A percentile compares a stretch with the other conserved stretches of the same genome.
These are phyloP conservation scores for Euclidia mi DNA, from an alignment of 2,888 invertebrate species.

Conservation along the genomic window DNA sequence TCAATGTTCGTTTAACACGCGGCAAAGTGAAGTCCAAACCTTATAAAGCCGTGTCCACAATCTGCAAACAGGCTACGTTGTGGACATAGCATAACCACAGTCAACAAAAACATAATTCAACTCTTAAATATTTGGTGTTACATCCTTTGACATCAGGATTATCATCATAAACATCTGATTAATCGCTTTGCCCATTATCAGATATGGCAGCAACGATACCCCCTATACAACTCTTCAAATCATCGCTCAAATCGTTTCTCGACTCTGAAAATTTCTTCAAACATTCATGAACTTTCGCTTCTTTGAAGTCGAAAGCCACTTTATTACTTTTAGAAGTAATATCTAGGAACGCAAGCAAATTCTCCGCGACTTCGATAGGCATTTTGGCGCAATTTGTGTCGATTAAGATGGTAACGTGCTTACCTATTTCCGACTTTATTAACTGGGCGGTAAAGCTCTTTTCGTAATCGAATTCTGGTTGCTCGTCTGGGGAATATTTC, in stretches of 20 bases:
- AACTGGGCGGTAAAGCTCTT: slow-evolving; percentile 74
- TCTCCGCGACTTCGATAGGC: slow-evolving; percentile 86
- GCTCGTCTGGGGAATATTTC: slow-evolving; percentile 53
- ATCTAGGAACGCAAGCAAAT: slow-evolving; percentile 84
- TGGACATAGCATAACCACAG: background rate
- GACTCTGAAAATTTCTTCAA: slow-evolving; percentile 74
- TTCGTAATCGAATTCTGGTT: slow-evolving; percentile 66
- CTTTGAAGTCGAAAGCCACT: slow-evolving; percentile 74
- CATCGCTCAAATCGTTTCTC: slow-evolving; percentile 72
- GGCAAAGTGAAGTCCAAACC: background rate
- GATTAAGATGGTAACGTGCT: slow-evolving; percentile 83
- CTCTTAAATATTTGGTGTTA: slow-evolving; percentile 33
- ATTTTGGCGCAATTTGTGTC: slow-evolving; percentile 85
- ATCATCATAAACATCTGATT: background rate
- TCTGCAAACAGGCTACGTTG: no score
- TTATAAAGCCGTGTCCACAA: background rate
- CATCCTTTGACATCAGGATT: slow-evolving; percentile 4
- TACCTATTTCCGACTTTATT: slow-evolving; percentile 87
- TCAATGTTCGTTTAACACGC: background rate
- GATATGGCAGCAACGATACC: slow-evolving; percentile 66
- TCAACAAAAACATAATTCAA: slow-evolving; percentile 2
- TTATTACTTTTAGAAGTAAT: slow-evolving; percentile 79
- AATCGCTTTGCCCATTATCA: slow-evolving; percentile 55
- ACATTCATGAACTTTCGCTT: slow-evolving; percentile 73
- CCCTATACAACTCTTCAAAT: slow-evolving; percentile 67